Conservation (phyloP, 2,888 invertebrate genomes). For the Nemurella pictetii region DNA sequence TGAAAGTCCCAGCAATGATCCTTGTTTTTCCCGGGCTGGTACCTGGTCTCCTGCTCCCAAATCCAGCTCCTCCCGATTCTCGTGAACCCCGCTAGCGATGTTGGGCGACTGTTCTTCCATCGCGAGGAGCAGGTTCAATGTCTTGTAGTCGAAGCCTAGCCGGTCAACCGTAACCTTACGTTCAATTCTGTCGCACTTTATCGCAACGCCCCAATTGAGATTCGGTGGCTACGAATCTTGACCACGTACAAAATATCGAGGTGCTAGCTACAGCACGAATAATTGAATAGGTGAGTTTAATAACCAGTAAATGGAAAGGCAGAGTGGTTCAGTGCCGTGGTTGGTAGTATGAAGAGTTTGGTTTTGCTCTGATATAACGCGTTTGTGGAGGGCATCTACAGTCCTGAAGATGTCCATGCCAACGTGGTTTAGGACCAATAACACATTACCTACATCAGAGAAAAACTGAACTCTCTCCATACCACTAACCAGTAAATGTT, state of each 20-base stretch:
- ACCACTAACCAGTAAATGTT: too few species aligned
- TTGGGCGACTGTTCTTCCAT: slow-evolving; percentile 95
- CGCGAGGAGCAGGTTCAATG: slow-evolving; percentile 97
- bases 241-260: neutral
- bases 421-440: too few species aligned
- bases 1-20: neutral
- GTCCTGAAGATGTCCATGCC: too few species aligned
- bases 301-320: too few species aligned
- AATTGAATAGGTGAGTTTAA: too few species aligned
- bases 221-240: neutral
- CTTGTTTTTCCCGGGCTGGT: slow-evolving; percentile 46
- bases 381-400: too few species aligned
- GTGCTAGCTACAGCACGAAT: too few species aligned
- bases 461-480: too few species aligned
- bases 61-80: slow-evolving; percentile 81
- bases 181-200: neutral
- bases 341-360: neutral
- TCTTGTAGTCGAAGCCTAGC: slow-evolving; percentile 98
- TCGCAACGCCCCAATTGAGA: neutral
- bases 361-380: too few species aligned
- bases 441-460: too few species aligned
- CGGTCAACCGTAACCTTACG: neutral
- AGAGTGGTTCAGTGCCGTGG: too few species aligned
- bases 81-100: slow-evolving; percentile 94
- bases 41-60: slow-evolving; percentile 99